phyloP scores from a whole-genome alignment of 92 coral and sea anemone genomes.

The Phenganax stokvisi region DNA sequence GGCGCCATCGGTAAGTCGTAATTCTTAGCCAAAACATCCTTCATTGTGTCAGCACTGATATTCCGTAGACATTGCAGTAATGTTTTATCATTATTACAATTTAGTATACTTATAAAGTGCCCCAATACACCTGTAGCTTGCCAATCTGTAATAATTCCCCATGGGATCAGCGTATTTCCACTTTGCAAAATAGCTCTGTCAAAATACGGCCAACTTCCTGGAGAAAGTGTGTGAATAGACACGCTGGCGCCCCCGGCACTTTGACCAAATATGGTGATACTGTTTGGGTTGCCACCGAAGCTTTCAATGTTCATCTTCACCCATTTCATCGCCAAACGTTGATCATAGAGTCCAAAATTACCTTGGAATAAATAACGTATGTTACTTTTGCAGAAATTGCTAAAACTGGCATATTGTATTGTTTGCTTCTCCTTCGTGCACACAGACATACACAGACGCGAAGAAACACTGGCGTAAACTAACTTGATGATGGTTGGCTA shows the following conservation, averaged over 20 bases:
- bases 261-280: constrained; percentile 12
- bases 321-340: constrained; percentile 16
- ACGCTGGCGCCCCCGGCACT: constrained; percentile 10
- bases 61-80: constrained; percentile 9
- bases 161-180: constrained; percentile 1
- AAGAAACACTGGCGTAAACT: too few species aligned
- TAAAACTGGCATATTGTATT: background rate
- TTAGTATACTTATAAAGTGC: background rate
- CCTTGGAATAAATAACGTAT: background rate
- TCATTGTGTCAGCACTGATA: background rate
- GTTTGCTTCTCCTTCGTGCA: too few species aligned
- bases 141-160: background rate
- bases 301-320: background rate
- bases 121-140: background rate
- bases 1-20: background rate
- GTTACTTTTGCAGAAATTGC: background rate
- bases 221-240: background rate
- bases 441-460: too few species aligned
- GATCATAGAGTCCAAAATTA: constrained; percentile 12
- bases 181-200: constrained; percentile 19
- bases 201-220: constrained; percentile 1
- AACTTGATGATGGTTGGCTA: too few species aligned
- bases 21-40: background rate
- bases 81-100: background rate
- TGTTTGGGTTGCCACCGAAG: constrained; percentile 10